These are phyloP conservation scores for Campodea augens DNA, from an alignment of 1,140 invertebrate genomes.

Conservation along the genomic window DNA sequence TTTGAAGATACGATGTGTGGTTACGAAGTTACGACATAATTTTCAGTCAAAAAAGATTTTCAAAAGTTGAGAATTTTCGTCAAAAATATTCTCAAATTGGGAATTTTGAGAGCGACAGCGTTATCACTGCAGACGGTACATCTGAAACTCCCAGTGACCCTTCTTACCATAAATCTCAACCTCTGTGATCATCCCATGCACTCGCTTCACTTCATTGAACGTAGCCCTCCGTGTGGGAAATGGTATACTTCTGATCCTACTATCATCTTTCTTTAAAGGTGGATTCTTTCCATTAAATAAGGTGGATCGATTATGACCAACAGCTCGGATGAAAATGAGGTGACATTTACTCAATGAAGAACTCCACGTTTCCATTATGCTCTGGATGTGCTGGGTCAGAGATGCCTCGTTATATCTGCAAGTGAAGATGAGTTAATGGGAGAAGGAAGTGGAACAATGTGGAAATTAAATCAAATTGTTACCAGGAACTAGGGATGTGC, in stretches of 20 bases:
- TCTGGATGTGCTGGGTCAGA: slow-evolving; percentile 55
- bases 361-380: slow-evolving; percentile 47
- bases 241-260: slow-evolving; percentile 48
- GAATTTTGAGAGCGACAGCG: too few relatives aligned
- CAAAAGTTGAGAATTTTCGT: too few relatives aligned
- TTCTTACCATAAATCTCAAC: slow-evolving; percentile 55
- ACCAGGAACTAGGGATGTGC: too few relatives aligned
- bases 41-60: too few relatives aligned
- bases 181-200: slow-evolving; percentile 45
- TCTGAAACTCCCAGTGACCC: too few relatives aligned
- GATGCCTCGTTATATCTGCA: slow-evolving; percentile 57
- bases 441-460: too few relatives aligned
- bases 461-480: too few relatives aligned
- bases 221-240: slow-evolving; percentile 66
- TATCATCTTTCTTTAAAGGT: slow-evolving; percentile 40
- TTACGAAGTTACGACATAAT: too few relatives aligned
- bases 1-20: too few relatives aligned
- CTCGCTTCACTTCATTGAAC: slow-evolving; percentile 56
- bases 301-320: slow-evolving; percentile 46
- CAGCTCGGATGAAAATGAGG: slow-evolving; percentile 59
- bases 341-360: slow-evolving; percentile 41
- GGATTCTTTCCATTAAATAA: slow-evolving; percentile 56
- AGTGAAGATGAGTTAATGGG: too few relatives aligned
- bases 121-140: too few relatives aligned
- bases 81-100: too few relatives aligned